Evolutionary conservation across 2,888 invertebrate species (phyloP).

Genomic region (Portevinia maculata): DNA sequence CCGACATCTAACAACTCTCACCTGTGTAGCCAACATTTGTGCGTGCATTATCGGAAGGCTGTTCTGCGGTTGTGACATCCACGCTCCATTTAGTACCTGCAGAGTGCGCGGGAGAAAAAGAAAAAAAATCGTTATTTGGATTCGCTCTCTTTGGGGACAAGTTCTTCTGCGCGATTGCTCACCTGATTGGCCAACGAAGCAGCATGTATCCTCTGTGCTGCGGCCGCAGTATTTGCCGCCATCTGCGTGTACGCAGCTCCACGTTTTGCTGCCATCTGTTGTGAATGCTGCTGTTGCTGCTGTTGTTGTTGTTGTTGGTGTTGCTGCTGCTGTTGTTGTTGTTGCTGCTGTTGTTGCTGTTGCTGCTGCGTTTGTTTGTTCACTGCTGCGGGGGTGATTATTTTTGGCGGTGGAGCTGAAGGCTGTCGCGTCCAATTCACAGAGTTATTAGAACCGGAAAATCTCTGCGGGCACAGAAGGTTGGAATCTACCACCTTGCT

Average conservation of each 20-base stretch:
- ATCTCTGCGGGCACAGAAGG: slow-evolving; percentile 86
- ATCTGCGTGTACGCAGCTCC: slow-evolving; percentile 70
- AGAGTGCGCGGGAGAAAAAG: slow-evolving; percentile 31
- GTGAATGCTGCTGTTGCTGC: slow-evolving; percentile 76
- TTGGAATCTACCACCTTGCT: slow-evolving; percentile 93
- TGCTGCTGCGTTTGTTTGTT: slow-evolving; percentile 76
- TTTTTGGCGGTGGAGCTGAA: slow-evolving; percentile 86
- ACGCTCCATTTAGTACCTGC: slow-evolving; percentile 78
- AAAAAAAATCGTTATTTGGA: slow-evolving; percentile 28
- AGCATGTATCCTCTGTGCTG: slow-evolving; percentile 78
- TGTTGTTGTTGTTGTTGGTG: slow-evolving; percentile 77
- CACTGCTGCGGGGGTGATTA: slow-evolving; percentile 76
- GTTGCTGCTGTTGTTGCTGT: slow-evolving; percentile 76
- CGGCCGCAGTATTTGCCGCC: slow-evolving; percentile 56
- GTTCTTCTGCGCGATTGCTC: slow-evolving; percentile 76
- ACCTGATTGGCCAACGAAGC: slow-evolving; percentile 82
- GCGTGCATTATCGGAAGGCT: slow-evolving; percentile 81
- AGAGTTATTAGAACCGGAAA: slow-evolving; percentile 83
- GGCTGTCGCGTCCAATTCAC: slow-evolving; percentile 92
- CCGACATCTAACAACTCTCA: slow-evolving; percentile 65
- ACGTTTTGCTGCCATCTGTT: slow-evolving; percentile 73
- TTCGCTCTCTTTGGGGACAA: slow-evolving; percentile 77
- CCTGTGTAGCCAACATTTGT: slow-evolving; percentile 81
- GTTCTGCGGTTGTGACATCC: slow-evolving; percentile 80
- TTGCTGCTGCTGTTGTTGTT: slow-evolving; percentile 75